Conservation (phyloP, 1,140 invertebrate species). For the Acromyrmex heyeri region DNA sequence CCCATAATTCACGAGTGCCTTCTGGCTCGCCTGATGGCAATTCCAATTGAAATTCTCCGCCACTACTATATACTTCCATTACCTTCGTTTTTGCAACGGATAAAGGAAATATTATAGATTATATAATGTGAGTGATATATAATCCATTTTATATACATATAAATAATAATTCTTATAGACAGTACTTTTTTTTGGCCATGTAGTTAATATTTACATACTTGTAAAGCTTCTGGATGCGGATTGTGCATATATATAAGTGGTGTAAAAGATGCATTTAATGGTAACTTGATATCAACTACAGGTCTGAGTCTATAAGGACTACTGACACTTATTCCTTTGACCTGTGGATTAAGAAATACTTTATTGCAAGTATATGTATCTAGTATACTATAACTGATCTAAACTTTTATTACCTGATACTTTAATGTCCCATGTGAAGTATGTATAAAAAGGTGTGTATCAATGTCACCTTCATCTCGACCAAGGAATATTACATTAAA, state of each 20-base stretch:
- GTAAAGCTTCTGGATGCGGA: constrained; percentile 94
- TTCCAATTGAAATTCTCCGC: constrained; percentile 96
- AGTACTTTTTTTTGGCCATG: neutral
- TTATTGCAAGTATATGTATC: constrained; percentile 63
- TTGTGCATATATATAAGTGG: constrained; percentile 97
- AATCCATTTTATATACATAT: neutral
- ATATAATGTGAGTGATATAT: constrained; percentile 1
- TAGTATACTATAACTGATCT: neutral
- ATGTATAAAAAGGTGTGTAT: constrained; percentile 96
- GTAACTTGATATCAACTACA: constrained; percentile 95
- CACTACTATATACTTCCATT: constrained; percentile 96
- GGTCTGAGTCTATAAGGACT: constrained; percentile 96
- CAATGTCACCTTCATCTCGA: constrained; percentile 94
- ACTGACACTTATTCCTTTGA: constrained; percentile 93
- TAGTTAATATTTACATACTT: constrained; percentile 88
- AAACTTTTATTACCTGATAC: constrained; percentile 88
- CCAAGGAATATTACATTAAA: constrained; percentile 98
- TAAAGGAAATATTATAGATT: constrained; percentile 8
- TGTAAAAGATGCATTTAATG: constrained; percentile 96
- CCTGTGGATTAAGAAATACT: constrained; percentile 86
- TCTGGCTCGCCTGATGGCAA: constrained; percentile 93
- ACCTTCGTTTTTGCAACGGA: constrained; percentile 87
- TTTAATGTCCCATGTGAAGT: constrained; percentile 96
- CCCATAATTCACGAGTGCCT: constrained; percentile 94
- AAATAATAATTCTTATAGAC: neutral